phyloP scores from a whole-genome alignment of 1,140 invertebrate species.

The Drosophila sturtevanti region DNA sequence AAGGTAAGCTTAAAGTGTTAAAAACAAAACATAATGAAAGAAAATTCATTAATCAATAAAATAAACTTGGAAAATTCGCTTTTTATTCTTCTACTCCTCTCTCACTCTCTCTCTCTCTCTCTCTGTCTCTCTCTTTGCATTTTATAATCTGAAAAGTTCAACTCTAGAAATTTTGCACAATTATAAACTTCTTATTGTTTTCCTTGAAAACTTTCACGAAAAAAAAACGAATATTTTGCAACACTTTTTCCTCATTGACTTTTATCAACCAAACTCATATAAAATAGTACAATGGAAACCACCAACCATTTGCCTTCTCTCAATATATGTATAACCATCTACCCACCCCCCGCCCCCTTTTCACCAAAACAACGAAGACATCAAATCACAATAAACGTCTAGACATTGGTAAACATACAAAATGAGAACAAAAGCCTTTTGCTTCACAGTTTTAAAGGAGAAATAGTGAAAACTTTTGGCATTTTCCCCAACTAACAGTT shows the following conservation, averaged over 20 bases:
- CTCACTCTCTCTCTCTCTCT: not conserved
- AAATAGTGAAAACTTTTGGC: conserved; percentile 35
- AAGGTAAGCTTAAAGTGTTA: conserved; percentile 3
- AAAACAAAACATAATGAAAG: not conserved
- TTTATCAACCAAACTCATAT: not conserved
- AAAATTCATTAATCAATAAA: conserved; percentile 6
- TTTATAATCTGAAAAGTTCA: too few species aligned
- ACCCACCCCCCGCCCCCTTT: not conserved
- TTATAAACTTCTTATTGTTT: conserved; percentile 11
- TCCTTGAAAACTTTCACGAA: not conserved
- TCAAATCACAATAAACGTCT: conserved; percentile 66
- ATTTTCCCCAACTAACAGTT: conserved; percentile 28
- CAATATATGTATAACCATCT: too few species aligned
- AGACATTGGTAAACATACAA: conserved; percentile 70
- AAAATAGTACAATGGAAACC: conserved; percentile 32
- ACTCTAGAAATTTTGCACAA: not conserved
- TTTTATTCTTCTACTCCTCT: not conserved
- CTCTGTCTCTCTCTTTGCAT: not conserved
- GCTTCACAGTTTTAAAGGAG: not conserved
- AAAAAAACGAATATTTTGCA: not conserved
- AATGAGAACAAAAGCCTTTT: conserved; percentile 44
- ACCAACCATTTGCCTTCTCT: too few species aligned
- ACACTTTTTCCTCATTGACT: conserved; percentile 12
- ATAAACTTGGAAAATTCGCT: not conserved
- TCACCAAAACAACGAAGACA: not conserved